Percentiles rank a stretch among this genome's conserved stretches.
phyloP scores from a whole-genome alignment of 2,888 invertebrate species.

The Orchesellides sinensis region DNA sequence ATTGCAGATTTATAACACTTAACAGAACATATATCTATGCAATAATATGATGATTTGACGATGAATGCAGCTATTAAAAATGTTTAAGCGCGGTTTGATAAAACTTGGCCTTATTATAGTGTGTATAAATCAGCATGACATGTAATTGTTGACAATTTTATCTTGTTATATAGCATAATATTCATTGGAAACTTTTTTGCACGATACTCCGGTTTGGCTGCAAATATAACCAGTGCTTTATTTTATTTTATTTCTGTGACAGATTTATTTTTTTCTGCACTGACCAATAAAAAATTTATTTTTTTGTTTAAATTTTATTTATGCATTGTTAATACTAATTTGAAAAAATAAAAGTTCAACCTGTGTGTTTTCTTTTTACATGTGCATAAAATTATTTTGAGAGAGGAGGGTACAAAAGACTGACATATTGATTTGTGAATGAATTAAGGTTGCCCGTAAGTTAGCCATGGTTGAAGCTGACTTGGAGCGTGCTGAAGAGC shows the following conservation, averaged over 20 bases:
- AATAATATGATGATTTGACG: not conserved
- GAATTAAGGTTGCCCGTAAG: conserved; percentile 96
- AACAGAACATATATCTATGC: no score
- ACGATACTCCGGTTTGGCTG: conserved; percentile 62
- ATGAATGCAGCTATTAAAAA: no score
- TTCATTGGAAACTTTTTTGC: no score
- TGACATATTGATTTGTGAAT: conserved; percentile 59
- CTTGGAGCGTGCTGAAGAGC: conserved; percentile 99
- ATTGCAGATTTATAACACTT: no score
- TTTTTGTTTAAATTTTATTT: conserved; percentile 37
- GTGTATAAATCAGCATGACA: no score
- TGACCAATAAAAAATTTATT: conserved; percentile 1
- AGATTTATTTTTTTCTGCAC: conserved; percentile 13
- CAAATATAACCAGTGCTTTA: conserved; percentile 32
- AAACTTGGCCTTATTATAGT: not conserved
- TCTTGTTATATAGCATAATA: not conserved
- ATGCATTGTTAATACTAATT: conserved; percentile 2
- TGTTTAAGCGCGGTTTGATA: no score
- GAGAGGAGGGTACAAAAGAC: not conserved
- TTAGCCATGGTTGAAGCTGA: conserved; percentile 99
- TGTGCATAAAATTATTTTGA: conserved; percentile 1
- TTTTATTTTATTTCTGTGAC: conserved; percentile 26
- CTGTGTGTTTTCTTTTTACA: conserved; percentile 30
- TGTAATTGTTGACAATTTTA: not conserved
- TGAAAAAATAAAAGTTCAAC: not conserved